Evolutionary conservation across 2,113 vertebrate species (phyloP), one percentile per base, ranked within the genome.

Genomic region (Triplophysa dalaica): DNA sequence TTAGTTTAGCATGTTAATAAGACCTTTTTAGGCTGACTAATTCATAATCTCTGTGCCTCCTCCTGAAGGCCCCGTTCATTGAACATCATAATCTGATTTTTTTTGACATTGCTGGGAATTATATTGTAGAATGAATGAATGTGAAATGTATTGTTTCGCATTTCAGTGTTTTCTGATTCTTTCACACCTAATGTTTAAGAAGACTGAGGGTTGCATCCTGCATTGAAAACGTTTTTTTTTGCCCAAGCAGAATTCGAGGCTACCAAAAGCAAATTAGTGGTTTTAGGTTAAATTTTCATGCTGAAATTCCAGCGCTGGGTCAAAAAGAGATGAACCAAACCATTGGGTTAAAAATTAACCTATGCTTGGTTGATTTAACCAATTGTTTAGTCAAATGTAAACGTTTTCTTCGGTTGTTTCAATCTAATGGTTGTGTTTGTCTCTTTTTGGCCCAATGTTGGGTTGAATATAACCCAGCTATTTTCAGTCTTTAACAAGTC

Each of bases 51-150:
- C 52, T 24, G 19, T 7, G 16, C 78, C 63, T 73, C 24, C 29
- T 38, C 33, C 41, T 68, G 72, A 26, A 67, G 62, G 8, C 54
- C 26, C 29, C 70, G 21, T 52, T 79, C 79, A 79, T 69, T 75
- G 11, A 50, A 65, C 54, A 24, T 33, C 50, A 52, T 60, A 17
- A 67, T 75, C 38, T 63, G 60, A 79, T 26, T 9, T 61, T 22
- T 45, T n/a, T 43, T 5, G 26, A 29, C 45, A n/a, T 63, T 62
- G 63, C n/a, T 65, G 43, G 72, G 38, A 62, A 62, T 78, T 67
- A 43, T 21, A 61, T n/a, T 9, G 12, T 67, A 16, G 52, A 60
- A 52, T 69, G 19, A 38, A 62, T 63, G 56, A 68, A 58, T 24
- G 2, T 56, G 11, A 61, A 61, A 41, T 13, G 0, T 24, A 33